These are phyloP conservation scores for Cryptus viduatorius DNA, from an alignment of 2,888 invertebrate genomes.

Conservation along the genomic window DNA sequence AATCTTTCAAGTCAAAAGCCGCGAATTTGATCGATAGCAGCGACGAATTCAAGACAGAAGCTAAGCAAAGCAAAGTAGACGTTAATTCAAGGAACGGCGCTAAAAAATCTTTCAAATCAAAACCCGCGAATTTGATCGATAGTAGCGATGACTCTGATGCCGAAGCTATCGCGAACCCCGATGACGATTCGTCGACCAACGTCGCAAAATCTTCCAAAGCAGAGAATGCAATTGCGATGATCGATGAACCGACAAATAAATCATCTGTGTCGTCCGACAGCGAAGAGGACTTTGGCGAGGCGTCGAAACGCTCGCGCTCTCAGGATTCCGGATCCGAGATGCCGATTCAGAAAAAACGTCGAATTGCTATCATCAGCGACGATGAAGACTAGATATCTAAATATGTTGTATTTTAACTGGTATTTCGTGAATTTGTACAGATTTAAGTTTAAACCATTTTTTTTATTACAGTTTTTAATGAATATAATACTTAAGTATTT, in stretches of 20 bases:
- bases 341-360: conserved; percentile 79
- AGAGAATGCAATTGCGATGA: neutral
- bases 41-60: no score
- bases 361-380: conserved; percentile 80
- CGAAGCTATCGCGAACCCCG: conserved; percentile 12
- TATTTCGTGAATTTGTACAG: neutral
- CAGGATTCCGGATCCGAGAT: conserved; percentile 76
- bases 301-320: conserved; percentile 75
- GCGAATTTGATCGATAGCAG: neutral
- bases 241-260: conserved; percentile 39
- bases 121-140: neutral
- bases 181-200: conserved; percentile 47
- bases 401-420: neutral
- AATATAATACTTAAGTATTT: no score
- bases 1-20: conserved; percentile 14
- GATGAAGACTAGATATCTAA: conserved; percentile 73
- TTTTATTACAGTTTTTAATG: neutral
- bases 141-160: no score
- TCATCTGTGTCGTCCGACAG: neutral
- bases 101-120: conserved; percentile 10
- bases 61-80: no score
- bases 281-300: conserved; percentile 68
- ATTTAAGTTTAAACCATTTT: neutral
- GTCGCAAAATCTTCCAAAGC: neutral
- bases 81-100: neutral